Conservation (phyloP, 1,140 invertebrate genomes). For the Maconellicoccus hirsutus region DNA sequence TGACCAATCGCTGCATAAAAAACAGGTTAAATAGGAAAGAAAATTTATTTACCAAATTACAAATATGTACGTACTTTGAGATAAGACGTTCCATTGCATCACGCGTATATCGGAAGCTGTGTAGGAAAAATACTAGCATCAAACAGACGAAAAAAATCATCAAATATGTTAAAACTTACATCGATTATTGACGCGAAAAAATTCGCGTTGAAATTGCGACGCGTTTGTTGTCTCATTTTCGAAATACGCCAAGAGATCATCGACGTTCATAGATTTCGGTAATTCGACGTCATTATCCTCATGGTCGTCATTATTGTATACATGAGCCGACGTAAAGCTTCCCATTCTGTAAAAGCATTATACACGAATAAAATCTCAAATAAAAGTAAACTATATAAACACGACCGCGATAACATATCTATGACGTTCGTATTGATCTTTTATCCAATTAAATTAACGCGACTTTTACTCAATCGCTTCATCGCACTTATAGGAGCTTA, state of each 20-base stretch:
- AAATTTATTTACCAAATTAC: not conserved
- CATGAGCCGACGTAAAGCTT: conserved; percentile 54
- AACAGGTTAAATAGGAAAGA: no score
- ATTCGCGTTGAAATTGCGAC: not conserved
- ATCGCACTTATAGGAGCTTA: no score
- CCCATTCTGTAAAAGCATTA: conserved; percentile 47
- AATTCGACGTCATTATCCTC: conserved; percentile 48
- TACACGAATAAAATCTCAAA: not conserved
- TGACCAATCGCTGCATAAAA: conserved; percentile 48
- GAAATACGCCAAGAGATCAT: conserved; percentile 43
- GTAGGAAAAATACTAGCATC: no score
- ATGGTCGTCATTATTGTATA: conserved; percentile 49
- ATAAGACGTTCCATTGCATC: conserved; percentile 64
- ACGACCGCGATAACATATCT: no score
- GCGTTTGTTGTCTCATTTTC: conserved; percentile 27
- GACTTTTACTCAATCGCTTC: no score
- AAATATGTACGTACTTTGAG: conserved; percentile 47
- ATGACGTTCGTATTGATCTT: no score
- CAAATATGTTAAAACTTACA: not conserved
- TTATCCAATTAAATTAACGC: no score
- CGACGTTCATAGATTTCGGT: conserved; percentile 38
- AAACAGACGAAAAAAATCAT: not conserved
- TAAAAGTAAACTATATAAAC: no score
- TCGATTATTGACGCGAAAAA: not conserved
- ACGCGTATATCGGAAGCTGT: conserved; percentile 41